Evolutionary conservation across 2,888 invertebrate genomes (phyloP), one percentile per base, ranked within the genome.

Genomic region (Spialia ferax): DNA sequence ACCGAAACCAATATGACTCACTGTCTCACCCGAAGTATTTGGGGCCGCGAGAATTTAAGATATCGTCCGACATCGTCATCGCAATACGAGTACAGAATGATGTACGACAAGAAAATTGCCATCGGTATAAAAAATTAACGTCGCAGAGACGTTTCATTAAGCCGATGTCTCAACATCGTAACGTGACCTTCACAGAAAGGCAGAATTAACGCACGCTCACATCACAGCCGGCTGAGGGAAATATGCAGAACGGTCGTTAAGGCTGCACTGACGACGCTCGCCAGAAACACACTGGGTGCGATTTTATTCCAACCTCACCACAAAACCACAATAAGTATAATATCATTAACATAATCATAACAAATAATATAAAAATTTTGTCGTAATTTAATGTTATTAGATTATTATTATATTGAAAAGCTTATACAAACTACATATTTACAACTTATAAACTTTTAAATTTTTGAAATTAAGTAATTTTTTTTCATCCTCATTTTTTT

Each of bases 181-280:
- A 45, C 50, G 50, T 81, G 83, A 87, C 87, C 88, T 88, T 87
- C 84, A 69, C 77, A 73, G 79, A 82, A 83, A 84, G 79, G 72
- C 72, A 74, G 73, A 67, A 73, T 74, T 77, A 74, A 75, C 76
- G 71, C 69, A 74, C 75, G 73, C 70, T 77, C 71, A 75, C 70
- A 57, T 57, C 45, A 38, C 32, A 73, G 75, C 75, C 77, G 75
- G 69, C 74, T 76, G 75, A 71, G 73, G 74, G 79, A 81, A 81
- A 81, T 81, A 80, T 83, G 79, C 76, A 73, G 71, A 66, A 70
- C 73, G 70, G 71, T 73, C 69, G 56, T 57, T 57, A 59, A 59
- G 42, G 59, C 59, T 71, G 68, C 69, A 70, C 57, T 59, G 62
- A 57, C 59, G 20, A 13, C 50, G 29, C 23, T 13, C 8, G 38